These are phyloP conservation scores for Clarias fuscus DNA, from an alignment of 2,797 vertebrate genomes.

Conservation along the genomic window DNA sequence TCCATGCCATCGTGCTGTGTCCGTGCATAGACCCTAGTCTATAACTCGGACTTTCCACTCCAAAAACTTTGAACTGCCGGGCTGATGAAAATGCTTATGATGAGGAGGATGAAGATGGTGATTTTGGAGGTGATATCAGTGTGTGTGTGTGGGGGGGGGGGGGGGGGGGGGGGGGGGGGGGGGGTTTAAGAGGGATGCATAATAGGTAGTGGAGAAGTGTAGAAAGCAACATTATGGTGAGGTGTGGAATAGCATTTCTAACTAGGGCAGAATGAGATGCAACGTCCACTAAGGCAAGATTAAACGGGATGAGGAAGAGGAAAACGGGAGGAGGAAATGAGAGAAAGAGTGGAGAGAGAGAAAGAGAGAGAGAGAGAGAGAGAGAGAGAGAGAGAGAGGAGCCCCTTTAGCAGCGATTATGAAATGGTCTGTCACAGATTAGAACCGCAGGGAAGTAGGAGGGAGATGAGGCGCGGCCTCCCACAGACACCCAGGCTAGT, in stretches of 20 bases:
- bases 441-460: constrained; percentile 80
- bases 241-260: constrained; percentile 67
- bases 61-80: constrained; percentile 34
- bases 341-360: not conserved
- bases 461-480: constrained; percentile 79
- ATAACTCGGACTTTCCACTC: constrained; percentile 46
- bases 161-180: not conserved
- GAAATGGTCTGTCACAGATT: constrained; percentile 86
- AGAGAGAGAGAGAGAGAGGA: constrained; percentile 56
- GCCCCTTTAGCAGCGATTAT: constrained; percentile 83
- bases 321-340: constrained; percentile 43
- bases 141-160: not conserved
- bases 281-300: constrained; percentile 75
- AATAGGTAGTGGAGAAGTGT: constrained; percentile 5
- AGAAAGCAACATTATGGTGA: constrained; percentile 35
- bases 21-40: constrained; percentile 42
- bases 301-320: constrained; percentile 63
- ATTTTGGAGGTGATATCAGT: not conserved
- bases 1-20: constrained; percentile 45
- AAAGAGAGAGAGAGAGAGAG: constrained; percentile 41
- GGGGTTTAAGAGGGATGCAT: not conserved
- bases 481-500: constrained; percentile 73
- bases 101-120: constrained; percentile 12
- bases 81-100: constrained; percentile 26
- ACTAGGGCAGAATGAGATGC: constrained; percentile 46